Conservation (phyloP, 2,113 vertebrate species). For the Calyptomena viridis region DNA sequence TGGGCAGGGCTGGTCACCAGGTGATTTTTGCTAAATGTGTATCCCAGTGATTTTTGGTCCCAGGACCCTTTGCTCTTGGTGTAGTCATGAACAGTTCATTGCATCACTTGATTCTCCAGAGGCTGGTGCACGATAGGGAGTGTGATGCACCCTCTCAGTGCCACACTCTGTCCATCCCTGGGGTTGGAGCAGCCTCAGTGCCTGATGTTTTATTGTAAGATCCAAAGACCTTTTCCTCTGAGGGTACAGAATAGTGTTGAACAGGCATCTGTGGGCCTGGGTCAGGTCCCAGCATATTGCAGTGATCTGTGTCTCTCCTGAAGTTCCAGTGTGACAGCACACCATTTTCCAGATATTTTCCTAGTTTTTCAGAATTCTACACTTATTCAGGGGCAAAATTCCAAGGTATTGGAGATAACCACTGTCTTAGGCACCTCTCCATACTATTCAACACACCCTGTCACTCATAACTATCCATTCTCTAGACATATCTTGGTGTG, state of each 20-base stretch:
- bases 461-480: neutral
- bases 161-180: neutral
- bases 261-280: neutral
- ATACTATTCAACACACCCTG: too few species aligned
- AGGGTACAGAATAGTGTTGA: fast-evolving
- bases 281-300: neutral
- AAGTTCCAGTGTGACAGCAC: neutral
- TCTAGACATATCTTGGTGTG: too few species aligned
- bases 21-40: neutral
- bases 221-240: neutral
- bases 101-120: neutral
- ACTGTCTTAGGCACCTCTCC: neutral
- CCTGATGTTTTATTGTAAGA: neutral
- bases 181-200: neutral
- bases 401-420: neutral
- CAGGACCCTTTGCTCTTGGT: neutral
- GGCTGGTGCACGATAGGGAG: fast-evolving
- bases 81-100: neutral
- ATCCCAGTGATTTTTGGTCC: neutral
- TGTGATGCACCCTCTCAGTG: neutral
- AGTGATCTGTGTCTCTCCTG: neutral
- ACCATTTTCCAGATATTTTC: neutral
- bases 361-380: neutral
- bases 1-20: neutral
- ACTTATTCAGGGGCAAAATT: neutral